Base-by-base conservation (phyloP, 2,888 invertebrate species). In the Netelia melanura region DNA sequence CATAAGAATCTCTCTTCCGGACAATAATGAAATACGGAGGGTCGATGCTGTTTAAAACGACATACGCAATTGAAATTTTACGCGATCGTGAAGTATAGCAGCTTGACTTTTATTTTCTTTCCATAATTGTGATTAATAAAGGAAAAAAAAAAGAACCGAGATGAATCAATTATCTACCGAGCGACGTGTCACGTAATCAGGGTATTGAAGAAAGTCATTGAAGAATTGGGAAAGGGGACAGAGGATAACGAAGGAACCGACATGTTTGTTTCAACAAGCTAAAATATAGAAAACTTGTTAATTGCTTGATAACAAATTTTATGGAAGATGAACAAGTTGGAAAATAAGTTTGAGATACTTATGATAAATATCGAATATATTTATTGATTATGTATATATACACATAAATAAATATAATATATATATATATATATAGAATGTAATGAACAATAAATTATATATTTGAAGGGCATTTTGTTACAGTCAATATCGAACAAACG, bases 321-420 rank as follows among this genome's bases (percentile, higher is more conserved):
- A 17, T 38, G 65, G 48, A 67, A 54, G 62, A 17, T 56, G 76
- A 62, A 71, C 38, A 68, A 78, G 30, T 11, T 38, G 58, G 38
- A 21, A 71, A 25, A 25, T 48, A 65, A 25, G 23, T 52, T 67
- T 6, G 10, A 38, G 14, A 56, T 11, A 81, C 14, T 84, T 79
- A 83, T 52, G 82, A 62, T 82, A 84, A 85, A 88, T 82, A 84
- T 72, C 79, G 65, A 74, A 86, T 81, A 88, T 89, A 92, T 81
- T 87, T 87, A 87, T 86, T 85, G 88, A 87, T 71, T 85, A 89
- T 77, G 75, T 89, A 88, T 87, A 88, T 83, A 88, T 86, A 90
- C 38, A 90, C 25, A 70, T 87, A 65, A 78, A 84, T 83, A 71
- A 84, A 81, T 84, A 82, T 85, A 84, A 87, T 87, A 82, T 88